Percentiles rank a stretch among this genome's conserved stretches.
phyloP scores from a whole-genome alignment of 2,113 vertebrate species.

The Tychaedon coryphoeus region DNA sequence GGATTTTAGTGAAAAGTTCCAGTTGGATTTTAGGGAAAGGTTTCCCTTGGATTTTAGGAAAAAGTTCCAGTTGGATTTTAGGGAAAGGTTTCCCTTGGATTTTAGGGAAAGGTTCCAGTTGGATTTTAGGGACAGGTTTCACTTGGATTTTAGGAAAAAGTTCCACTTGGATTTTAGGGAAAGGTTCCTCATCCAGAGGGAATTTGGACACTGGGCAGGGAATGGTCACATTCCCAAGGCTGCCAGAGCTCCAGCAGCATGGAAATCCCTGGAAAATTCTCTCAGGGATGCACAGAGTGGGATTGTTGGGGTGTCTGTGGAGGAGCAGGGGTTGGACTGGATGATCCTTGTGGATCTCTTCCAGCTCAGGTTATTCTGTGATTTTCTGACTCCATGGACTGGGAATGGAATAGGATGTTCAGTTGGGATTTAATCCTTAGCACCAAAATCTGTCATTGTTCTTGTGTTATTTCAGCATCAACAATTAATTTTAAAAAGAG shows the following conservation, averaged over 20 bases:
- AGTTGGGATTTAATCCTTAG: neutral
- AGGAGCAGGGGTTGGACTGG: too few species aligned
- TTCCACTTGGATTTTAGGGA: neutral
- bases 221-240: neutral
- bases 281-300: neutral
- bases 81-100: neutral
- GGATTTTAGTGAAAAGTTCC: neutral
- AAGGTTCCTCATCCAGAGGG: neutral
- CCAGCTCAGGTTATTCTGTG: neutral
- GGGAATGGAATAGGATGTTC: neutral
- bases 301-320: too few species aligned
- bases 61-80: neutral
- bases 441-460: neutral
- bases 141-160: neutral
- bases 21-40: neutral
- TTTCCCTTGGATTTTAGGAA: neutral
- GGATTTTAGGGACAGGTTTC: neutral
- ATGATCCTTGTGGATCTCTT: neutral
- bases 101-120: neutral
- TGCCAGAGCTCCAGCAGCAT: accelerated
- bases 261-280: neutral
- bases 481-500: too few species aligned
- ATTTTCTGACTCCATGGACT: neutral
- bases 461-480: neutral
- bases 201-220: neutral